Evolutionary conservation across 2,797 vertebrate genomes (phyloP).

Genomic region (Phataginus tetradactyla): DNA sequence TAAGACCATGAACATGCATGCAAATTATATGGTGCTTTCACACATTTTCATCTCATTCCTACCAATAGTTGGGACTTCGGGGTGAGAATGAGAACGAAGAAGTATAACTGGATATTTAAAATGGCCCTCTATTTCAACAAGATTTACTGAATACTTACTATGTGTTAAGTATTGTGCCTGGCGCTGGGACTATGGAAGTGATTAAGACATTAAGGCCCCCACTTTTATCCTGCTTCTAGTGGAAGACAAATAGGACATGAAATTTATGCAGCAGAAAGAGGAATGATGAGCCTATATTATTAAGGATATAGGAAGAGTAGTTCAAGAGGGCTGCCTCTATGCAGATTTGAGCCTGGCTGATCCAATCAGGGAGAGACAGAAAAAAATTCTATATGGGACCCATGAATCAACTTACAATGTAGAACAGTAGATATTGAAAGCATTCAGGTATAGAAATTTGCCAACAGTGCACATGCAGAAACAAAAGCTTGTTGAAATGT

Average conservation of each 20-base stretch:
- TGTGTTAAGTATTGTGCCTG: not conserved
- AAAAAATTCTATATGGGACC: not conserved
- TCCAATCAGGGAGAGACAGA: not conserved
- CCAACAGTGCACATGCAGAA: not conserved
- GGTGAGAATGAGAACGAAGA: not conserved
- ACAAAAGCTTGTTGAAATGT: not conserved
- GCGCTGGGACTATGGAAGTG: not conserved
- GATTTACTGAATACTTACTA: not conserved
- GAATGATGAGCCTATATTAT: not conserved
- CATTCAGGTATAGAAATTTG: not conserved
- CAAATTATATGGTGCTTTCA: not conserved
- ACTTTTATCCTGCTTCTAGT: not conserved
- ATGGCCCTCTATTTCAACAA: not conserved
- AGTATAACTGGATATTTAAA: not conserved
- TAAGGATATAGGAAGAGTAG: not conserved
- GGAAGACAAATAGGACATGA: not conserved
- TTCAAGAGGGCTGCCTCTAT: not conserved
- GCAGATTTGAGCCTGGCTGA: too few species aligned
- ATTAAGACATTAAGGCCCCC: not conserved
- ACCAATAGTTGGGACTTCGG: not conserved
- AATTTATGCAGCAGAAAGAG: not conserved
- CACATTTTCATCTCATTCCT: not conserved
- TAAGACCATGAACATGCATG: not conserved
- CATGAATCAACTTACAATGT: not conserved
- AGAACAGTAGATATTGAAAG: not conserved